phyloP scores from a whole-genome alignment of 1,140 invertebrate species.

The Scylla paramamosain region DNA sequence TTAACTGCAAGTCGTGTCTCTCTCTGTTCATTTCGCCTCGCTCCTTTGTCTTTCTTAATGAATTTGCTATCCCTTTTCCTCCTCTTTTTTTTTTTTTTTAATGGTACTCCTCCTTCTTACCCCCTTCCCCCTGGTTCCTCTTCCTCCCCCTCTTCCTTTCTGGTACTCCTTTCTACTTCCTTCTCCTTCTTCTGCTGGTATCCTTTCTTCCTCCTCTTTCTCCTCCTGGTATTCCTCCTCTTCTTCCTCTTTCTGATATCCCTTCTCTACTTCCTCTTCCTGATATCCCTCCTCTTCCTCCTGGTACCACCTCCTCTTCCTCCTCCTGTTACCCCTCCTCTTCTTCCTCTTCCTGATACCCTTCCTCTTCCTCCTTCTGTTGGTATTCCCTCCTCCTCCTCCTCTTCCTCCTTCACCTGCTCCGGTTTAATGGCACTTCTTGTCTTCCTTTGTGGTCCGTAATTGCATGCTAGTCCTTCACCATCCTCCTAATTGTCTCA shows the following conservation, averaged over 20 bases:
- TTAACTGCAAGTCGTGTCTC: too few relatives aligned
- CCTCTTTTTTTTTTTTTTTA: neutral
- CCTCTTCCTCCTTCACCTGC: conserved; percentile 23
- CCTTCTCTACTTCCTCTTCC: neutral
- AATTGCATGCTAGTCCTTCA: neutral
- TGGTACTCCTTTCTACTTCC: neutral
- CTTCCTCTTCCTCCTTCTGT: neutral
- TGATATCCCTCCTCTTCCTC: neutral
- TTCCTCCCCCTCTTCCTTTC: too few relatives aligned
- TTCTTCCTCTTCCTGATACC: neutral
- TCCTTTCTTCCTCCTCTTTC: neutral
- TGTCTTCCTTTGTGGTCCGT: neutral
- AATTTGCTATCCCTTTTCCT: too few relatives aligned
- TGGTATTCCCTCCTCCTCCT: neutral
- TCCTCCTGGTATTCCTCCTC: neutral
- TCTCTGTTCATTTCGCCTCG: too few relatives aligned
- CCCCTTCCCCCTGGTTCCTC: neutral
- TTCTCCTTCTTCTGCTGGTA: neutral
- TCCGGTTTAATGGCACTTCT: conserved; percentile 1
- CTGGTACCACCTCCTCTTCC: neutral
- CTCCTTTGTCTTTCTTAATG: too few relatives aligned
- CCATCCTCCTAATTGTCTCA: neutral
- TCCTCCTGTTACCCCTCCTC: neutral
- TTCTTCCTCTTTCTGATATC: neutral
- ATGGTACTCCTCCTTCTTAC: neutral